Evolutionary conservation across 2,888 invertebrate species (phyloP).

Genomic region (Oligia strigilis): DNA sequence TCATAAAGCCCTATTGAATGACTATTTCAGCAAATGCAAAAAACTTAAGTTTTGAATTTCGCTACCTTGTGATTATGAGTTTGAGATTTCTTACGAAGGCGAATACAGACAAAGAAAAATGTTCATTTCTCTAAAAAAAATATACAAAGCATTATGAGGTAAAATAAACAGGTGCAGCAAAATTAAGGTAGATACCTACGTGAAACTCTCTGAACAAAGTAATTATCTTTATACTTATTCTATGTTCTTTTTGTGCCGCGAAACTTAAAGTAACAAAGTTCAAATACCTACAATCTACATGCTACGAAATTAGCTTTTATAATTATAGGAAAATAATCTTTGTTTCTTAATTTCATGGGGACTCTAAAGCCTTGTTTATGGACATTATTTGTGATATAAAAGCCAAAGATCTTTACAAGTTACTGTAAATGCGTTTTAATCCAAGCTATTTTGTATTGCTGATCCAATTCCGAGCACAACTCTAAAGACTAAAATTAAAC

Average conservation of each 20-base stretch:
- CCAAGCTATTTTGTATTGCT: background rate
- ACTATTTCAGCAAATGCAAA: background rate
- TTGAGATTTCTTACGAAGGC: background rate
- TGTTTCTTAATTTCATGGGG: background rate
- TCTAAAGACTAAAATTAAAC: constrained; percentile 29
- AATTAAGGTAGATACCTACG: constrained; percentile 1
- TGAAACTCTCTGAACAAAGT: constrained; percentile 20
- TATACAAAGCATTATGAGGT: constrained; percentile 11
- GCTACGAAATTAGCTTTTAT: constrained; percentile 27
- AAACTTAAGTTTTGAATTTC: background rate
- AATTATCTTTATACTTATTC: constrained; percentile 33
- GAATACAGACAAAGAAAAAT: background rate
- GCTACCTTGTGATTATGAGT: background rate
- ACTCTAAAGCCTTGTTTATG: background rate
- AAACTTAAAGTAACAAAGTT: constrained; percentile 36
- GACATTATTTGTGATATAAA: background rate
- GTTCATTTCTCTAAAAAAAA: constrained; percentile 2
- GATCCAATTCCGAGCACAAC: constrained; percentile 12
- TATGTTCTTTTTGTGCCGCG: constrained; percentile 23
- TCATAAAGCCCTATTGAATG: too few species aligned
- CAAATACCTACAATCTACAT: constrained; percentile 13
- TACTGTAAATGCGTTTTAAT: background rate
- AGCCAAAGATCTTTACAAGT: background rate
- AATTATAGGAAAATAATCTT: background rate
- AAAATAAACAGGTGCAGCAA: constrained; percentile 15